These are phyloP conservation scores for Heliopora coerulea DNA, from an alignment of 92 coral and sea anemone species.

Conservation along the genomic window DNA sequence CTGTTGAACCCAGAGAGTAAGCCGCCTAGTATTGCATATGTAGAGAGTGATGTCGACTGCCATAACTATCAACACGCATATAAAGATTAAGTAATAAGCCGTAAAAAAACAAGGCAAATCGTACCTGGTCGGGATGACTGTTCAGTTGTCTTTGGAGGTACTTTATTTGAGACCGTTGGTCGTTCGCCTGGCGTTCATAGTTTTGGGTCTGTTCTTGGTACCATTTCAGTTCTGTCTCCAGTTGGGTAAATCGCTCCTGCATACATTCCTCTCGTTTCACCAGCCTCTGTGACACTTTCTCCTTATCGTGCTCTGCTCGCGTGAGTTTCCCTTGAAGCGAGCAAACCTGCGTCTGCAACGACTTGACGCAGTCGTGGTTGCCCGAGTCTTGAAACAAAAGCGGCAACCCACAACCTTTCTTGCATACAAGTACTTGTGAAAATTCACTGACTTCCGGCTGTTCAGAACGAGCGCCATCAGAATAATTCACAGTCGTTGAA, in stretches of 20 bases:
- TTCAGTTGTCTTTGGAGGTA: slow-evolving; percentile 75
- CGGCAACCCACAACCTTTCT: slow-evolving; percentile 96
- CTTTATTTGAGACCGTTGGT: slow-evolving; percentile 90
- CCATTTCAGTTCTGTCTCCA: slow-evolving; percentile 89
- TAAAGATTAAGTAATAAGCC: no score
- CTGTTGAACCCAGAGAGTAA: background rate
- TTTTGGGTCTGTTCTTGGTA: slow-evolving; percentile 93
- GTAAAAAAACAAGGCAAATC: background rate
- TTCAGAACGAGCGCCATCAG: background rate
- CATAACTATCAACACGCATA: no score
- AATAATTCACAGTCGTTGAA: slow-evolving; percentile 15
- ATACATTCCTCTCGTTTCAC: slow-evolving; percentile 83
- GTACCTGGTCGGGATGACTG: slow-evolving; percentile 79
- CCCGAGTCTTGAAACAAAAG: slow-evolving; percentile 68
- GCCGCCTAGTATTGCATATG: background rate
- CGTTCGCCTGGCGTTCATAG: slow-evolving; percentile 85
- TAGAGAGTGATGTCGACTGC: background rate
- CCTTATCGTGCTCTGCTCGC: slow-evolving; percentile 89
- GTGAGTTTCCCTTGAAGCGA: slow-evolving; percentile 93
- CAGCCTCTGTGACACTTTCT: slow-evolving; percentile 74
- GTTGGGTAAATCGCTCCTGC: slow-evolving; percentile 89
- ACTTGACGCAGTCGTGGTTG: slow-evolving; percentile 89
- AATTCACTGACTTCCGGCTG: slow-evolving; percentile 72
- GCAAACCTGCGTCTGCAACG: slow-evolving; percentile 86
- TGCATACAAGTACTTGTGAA: slow-evolving; percentile 88